These are phyloP conservation scores for Plutomurus gul DNA, from an alignment of 1,140 invertebrate genomes.

Conservation along the genomic window DNA sequence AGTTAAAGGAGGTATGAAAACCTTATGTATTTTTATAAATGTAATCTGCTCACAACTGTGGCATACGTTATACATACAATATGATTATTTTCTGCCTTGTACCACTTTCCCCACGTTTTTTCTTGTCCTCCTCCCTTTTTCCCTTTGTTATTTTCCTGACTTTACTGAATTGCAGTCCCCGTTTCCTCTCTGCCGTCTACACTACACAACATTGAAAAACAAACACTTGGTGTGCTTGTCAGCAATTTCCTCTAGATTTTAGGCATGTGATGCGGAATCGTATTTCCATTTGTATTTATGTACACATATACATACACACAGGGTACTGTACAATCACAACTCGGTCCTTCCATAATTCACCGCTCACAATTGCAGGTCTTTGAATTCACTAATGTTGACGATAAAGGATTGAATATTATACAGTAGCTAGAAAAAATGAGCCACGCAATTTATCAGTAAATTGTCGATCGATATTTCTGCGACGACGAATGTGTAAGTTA, in stretches of 20 bases:
- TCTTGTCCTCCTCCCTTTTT: neutral
- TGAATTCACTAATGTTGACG: too few species aligned
- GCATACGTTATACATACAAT: neutral
- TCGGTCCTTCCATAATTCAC: too few species aligned
- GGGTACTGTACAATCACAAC: too few species aligned
- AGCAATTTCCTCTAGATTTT: conserved; percentile 7
- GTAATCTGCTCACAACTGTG: neutral
- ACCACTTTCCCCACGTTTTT: neutral
- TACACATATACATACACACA: neutral
- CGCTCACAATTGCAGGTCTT: too few species aligned
- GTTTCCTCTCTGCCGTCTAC: neutral
- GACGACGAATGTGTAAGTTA: neutral
- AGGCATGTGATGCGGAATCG: neutral
- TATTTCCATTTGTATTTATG: too few species aligned
- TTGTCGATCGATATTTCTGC: too few species aligned
- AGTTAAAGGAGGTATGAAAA: conserved; percentile 75
- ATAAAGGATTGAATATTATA: too few species aligned
- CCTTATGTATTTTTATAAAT: conserved; percentile 9
- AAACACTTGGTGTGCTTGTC: neutral
- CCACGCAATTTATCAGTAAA: too few species aligned
- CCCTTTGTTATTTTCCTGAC: neutral
- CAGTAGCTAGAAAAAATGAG: too few species aligned
- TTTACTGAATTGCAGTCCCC: neutral
- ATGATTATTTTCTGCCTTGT: conserved; percentile 8
- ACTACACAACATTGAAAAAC: neutral